Conservation (phyloP, 2,113 vertebrate species). For the Sebastes fasciatus region DNA sequence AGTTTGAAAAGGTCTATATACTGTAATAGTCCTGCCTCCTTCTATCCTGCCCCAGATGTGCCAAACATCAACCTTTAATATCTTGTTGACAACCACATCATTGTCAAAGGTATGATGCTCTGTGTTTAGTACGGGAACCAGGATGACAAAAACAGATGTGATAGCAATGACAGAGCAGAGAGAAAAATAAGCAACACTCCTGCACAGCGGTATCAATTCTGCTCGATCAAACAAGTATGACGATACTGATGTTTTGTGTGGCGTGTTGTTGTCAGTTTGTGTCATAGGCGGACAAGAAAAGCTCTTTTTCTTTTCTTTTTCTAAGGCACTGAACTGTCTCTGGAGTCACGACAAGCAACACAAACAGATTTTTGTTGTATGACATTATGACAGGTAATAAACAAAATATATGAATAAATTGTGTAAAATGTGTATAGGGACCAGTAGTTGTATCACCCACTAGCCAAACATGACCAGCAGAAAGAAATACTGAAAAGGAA, state of each 20-base stretch:
- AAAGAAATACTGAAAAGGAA: neutral
- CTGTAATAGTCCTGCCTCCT: neutral
- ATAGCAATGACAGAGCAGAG: neutral
- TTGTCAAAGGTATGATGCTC: neutral
- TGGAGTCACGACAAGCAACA: neutral
- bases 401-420: neutral
- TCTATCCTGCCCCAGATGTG: neutral
- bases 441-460: neutral
- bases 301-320: neutral
- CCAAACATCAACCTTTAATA: neutral
- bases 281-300: neutral
- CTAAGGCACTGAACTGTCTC: neutral
- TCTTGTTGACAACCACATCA: conserved; percentile 12
- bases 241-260: neutral
- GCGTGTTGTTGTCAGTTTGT: neutral
- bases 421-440: neutral
- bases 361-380: neutral
- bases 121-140: neutral
- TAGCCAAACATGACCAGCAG: neutral
- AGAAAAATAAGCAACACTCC: conserved; percentile 13
- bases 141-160: neutral
- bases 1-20: neutral
- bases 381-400: neutral
- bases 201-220: neutral
- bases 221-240: conserved; percentile 8